Percentiles rank a stretch among this genome's conserved stretches.
Conservation (phyloP, 2,797 vertebrate genomes). For the Gymnocypris eckloni region DNA sequence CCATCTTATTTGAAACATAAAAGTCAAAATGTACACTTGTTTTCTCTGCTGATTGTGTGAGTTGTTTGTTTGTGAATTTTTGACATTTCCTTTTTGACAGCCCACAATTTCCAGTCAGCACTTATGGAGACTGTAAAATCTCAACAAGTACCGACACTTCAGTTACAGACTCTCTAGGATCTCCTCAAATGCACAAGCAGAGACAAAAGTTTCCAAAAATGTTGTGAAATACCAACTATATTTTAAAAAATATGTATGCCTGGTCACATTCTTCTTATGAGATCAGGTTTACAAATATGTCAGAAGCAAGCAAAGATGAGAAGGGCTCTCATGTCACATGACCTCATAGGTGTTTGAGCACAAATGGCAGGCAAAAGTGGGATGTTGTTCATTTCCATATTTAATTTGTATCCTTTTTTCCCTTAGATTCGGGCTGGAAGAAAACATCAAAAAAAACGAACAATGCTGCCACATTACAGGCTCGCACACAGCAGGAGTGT, state of each 20-base stretch:
- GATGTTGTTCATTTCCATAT: not conserved
- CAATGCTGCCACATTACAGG: not conserved
- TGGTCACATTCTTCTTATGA: slow-evolving; percentile 3
- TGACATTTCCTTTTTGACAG: slow-evolving; percentile 43
- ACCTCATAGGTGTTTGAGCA: not conserved
- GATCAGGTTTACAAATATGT: not conserved
- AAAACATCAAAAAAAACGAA: not conserved
- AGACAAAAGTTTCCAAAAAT: not conserved
- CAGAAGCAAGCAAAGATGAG: not conserved
- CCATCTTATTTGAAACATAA: slow-evolving; percentile 21
- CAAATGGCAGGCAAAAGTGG: not conserved
- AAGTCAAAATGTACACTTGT: slow-evolving; percentile 10
- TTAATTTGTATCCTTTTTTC: not conserved
- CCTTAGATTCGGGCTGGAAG: not conserved
- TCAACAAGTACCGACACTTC: slow-evolving; percentile 31
- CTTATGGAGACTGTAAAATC: slow-evolving; percentile 33
- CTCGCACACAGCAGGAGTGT: not conserved
- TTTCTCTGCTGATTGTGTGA: slow-evolving; percentile 23
- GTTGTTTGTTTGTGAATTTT: slow-evolving; percentile 43
- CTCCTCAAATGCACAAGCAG: slow-evolving; percentile 21
- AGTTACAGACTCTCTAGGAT: slow-evolving; percentile 22
- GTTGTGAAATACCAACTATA: not conserved
- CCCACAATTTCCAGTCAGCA: slow-evolving; percentile 40
- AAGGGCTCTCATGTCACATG: not conserved
- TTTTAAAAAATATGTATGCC: not conserved